A percentile compares a stretch with the other conserved stretches of the same genome.
phyloP scores from a whole-genome alignment of 2,888 invertebrate species.

The Frankliniella fusca region DNA sequence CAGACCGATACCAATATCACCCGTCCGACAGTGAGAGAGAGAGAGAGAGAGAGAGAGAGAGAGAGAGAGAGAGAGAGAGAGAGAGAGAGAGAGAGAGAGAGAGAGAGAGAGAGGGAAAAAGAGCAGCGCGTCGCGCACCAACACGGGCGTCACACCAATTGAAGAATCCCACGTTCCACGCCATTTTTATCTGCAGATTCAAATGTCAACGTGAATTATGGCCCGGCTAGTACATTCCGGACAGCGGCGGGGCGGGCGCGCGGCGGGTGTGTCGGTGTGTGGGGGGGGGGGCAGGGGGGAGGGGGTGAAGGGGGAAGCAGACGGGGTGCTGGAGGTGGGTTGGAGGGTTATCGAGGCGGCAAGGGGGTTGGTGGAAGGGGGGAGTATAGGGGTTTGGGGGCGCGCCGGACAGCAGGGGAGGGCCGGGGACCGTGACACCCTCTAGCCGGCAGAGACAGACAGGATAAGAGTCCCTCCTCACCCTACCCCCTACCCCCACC shows the following conservation, averaged over 20 bases:
- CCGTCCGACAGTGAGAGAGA: background rate
- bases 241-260: background rate
- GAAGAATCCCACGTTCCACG: background rate
- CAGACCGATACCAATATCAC: conserved; percentile 18
- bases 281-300: background rate
- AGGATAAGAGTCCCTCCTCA: background rate
- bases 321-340: background rate
- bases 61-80: background rate
- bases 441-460: background rate
- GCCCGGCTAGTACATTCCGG: background rate
- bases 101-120: background rate
- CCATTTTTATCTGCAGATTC: conserved; percentile 26
- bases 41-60: background rate
- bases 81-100: background rate
- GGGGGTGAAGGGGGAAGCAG: background rate
- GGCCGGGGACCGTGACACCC: background rate
- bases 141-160: conserved; percentile 19
- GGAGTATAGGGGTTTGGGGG: background rate
- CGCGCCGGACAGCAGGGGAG: background rate
- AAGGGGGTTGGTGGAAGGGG: background rate
- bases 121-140: background rate
- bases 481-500: background rate
- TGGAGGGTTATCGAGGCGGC: background rate
- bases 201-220: conserved; percentile 26
- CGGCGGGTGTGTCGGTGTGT: background rate